Evolutionary conservation across 2,888 invertebrate species (phyloP), one percentile per base, ranked within the genome.

Genomic region (Halictus quadricinctus): DNA sequence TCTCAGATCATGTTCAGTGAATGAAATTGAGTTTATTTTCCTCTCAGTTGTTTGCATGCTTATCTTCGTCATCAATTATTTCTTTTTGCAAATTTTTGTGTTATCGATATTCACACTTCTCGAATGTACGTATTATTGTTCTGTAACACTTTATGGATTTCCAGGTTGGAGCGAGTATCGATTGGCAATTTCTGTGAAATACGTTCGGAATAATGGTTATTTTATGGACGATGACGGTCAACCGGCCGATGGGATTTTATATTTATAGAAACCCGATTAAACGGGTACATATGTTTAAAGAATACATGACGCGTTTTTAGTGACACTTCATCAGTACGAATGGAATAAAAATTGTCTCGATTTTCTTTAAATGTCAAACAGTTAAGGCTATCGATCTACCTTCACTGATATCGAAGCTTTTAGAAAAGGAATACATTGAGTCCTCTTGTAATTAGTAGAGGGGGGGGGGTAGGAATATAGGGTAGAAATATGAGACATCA

Each of bases 151-250:
- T 64, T 64, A 64, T 64, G 29, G 29, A 64, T 64, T 29, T 29
- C 29, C 64, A 64, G 15, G 29, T 15, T 15, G 7, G 64, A 15
- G 64, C 64, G 5, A 64, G 29, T 64, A 29, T 43, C 54, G 75
- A 80, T 80, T 80, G 80, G 25, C 80, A 75, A 75, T 75, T 69
- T 70, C 80, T 58, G 43, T 43, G 41, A 75, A 43, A 43, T 69
- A 69, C 69, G 12, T 18, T 21, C 69, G 0, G 43, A 25, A 54
- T 72, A 50, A 15, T 46, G n/a, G n/a, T n/a, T 54, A 70, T 76
- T 70, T 80, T 58, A 58, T 80, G 43, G 15, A 29, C 12, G n/a
- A 41, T 70, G 70, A 72, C 66, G 48, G 21, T 74, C 74, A 69
- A n/a, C 41, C 50, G 50, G n/a, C 36, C 15, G 70, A 46, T 43